Percentiles rank a stretch among this genome's conserved stretches.
phyloP scores from a whole-genome alignment of 2,797 vertebrate species.

The Sebastes vulpes region DNA sequence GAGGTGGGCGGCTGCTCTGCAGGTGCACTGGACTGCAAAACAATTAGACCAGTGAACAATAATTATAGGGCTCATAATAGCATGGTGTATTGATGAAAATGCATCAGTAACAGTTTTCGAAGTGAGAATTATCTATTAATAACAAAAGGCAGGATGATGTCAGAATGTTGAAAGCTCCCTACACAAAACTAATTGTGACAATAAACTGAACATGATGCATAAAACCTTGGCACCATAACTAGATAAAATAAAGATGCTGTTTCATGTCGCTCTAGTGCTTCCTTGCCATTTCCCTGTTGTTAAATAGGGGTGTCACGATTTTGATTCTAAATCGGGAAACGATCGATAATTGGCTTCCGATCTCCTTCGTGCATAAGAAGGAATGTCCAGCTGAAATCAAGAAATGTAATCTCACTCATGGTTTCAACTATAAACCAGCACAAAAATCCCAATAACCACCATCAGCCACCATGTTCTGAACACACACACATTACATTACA shows the following conservation, averaged over 20 bases:
- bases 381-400: too few species aligned
- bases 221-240: background rate
- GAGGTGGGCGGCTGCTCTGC: background rate
- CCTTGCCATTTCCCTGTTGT: background rate
- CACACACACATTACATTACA: too few species aligned
- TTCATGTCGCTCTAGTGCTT: too few species aligned
- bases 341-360: fast-evolving
- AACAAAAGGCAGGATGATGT: background rate
- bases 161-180: background rate
- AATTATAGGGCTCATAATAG: background rate
- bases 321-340: fast-evolving
- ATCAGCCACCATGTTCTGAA: too few species aligned
- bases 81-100: background rate
- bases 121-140: background rate
- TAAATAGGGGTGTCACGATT: too few species aligned
- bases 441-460: fast-evolving
- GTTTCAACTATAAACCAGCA: too few species aligned
- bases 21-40: background rate
- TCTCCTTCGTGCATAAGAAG: too few species aligned
- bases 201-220: background rate
- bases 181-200: background rate
- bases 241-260: background rate
- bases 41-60: background rate
- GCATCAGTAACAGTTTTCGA: background rate
- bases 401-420: too few species aligned